Evolutionary conservation across 2,888 invertebrate genomes (phyloP), one percentile per base, ranked within the genome.

Genomic region (Empis livida): DNA sequence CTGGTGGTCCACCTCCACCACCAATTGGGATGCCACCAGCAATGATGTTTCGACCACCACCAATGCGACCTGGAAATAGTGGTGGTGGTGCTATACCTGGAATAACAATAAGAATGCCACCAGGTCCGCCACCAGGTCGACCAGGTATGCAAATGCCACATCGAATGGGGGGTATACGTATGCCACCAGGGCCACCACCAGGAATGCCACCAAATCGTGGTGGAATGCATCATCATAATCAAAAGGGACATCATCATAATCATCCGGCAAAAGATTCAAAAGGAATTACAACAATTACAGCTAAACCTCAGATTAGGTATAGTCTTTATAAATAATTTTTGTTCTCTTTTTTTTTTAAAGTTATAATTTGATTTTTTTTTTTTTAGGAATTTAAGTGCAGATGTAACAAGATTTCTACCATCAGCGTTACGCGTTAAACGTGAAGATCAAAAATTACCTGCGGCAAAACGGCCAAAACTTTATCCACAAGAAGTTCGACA

Each of bases 391-490:
- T 72, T 93, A 32, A 89, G 88, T 32, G 91, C 90, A 0, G 97
- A 99, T 68, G 90, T 96, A 1, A 99, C 96, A 0, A 74, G 93
- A 49, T 96, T 97, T 70, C 85, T 93, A 42, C 96, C 96, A 0
- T 93, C 93, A 0, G 84, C 96, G 1, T 72, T 97, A 45, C 78
- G 94, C 49, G 86, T 96, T 2, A 94, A 93, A 64, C 77, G 94
- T 41, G 88, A 89, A 56, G 89, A 90, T 61, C 82, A 78, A 57
- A 79, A 80, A 55, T 8, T 35, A 35, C n/a, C n/a, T 5, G 49
- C 57, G 11, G 47, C 35, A n/a, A 53, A 57, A 15, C 57, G 57
- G 37, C 61, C 67, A 0, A 79, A 75, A 56, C 73, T 76, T 13
- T 74, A 76, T 50, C 56, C 68, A 2, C 71, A 76, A 2, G 70